These are phyloP conservation scores for Lasioglossum villosulum DNA, from an alignment of 2,888 invertebrate species.

Conservation along the genomic window DNA sequence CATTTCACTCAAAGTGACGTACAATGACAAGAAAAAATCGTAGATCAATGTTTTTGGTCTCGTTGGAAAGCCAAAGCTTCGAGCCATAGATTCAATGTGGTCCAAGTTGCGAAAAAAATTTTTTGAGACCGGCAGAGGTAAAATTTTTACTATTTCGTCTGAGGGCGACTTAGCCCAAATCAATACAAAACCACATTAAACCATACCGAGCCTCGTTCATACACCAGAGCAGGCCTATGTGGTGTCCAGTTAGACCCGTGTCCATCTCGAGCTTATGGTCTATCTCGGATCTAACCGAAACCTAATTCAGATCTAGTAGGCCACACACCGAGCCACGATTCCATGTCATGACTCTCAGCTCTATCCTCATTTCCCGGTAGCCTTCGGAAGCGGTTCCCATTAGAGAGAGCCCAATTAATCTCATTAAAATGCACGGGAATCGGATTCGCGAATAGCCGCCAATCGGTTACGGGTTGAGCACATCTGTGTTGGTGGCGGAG, in stretches of 20 bases:
- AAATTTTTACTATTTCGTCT: too few relatives aligned
- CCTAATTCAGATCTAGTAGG: not conserved
- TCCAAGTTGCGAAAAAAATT: not conserved
- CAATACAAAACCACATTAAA: not conserved
- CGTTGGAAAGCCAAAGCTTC: not conserved
- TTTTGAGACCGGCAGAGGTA: not conserved
- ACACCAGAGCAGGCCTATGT: not conserved
- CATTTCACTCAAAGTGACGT: not conserved
- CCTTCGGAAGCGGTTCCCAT: not conserved
- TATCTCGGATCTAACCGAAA: not conserved
- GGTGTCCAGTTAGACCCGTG: not conserved
- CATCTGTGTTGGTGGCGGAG: conserved; percentile 44
- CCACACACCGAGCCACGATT: not conserved
- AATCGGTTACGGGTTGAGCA: conserved; percentile 58
- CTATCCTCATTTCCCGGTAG: not conserved
- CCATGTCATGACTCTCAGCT: not conserved
- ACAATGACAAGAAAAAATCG: not conserved
- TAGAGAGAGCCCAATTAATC: conserved; percentile 13
- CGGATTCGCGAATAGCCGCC: not conserved
- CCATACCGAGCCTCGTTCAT: not conserved
- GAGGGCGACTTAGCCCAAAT: not conserved
- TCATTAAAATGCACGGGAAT: conserved; percentile 27
- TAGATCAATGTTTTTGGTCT: not conserved
- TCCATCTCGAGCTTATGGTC: not conserved
- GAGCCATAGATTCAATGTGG: not conserved